Evolutionary conservation across 2,888 invertebrate species (phyloP).

Genomic region (Prosapia bicincta): DNA sequence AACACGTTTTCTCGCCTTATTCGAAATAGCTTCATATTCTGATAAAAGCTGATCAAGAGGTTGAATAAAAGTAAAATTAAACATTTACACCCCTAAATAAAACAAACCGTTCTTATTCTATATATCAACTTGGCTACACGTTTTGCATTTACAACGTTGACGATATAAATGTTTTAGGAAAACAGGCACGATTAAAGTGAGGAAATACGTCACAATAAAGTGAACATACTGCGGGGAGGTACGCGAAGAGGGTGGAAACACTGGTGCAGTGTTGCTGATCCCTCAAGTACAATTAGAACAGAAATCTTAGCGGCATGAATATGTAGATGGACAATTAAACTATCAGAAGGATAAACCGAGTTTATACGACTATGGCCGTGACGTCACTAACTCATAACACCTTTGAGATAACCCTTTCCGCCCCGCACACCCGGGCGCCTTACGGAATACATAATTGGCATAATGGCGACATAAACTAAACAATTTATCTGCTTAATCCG

Average conservation of each 20-base stretch:
- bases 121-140: too few species aligned
- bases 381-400: constrained; percentile 32
- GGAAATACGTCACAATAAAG: too few species aligned
- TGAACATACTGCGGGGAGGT: too few species aligned
- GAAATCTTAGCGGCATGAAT: constrained; percentile 31
- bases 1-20: too few species aligned
- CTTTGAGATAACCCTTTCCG: constrained; percentile 27
- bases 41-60: too few species aligned
- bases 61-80: too few species aligned
- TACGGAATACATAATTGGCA: background rate
- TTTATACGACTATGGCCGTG: constrained; percentile 26
- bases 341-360: constrained; percentile 30
- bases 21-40: too few species aligned
- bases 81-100: too few species aligned
- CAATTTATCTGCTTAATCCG: background rate
- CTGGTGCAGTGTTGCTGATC: background rate
- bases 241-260: background rate
- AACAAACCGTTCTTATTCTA: too few species aligned
- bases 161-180: too few species aligned
- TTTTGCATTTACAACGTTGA: too few species aligned
- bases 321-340: constrained; percentile 31
- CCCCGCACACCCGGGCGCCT: background rate
- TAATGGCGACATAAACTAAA: constrained; percentile 2
- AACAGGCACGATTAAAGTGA: too few species aligned
- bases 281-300: background rate